phyloP scores from a whole-genome alignment of 2,888 invertebrate species.

The Esperia sulphurella region DNA sequence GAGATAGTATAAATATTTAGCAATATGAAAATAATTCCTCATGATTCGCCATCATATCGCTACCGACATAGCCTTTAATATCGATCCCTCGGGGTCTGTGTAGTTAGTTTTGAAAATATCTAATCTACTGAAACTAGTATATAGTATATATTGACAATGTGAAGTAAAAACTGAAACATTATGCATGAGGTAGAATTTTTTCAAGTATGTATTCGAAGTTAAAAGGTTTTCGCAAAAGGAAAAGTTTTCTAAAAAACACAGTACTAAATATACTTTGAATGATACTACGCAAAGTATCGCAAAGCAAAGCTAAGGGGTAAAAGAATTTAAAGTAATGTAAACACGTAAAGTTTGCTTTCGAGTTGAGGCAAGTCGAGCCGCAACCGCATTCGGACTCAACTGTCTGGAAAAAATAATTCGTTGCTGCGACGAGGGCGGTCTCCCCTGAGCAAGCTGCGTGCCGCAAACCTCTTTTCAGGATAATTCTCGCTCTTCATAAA shows the following conservation, averaged over 20 bases:
- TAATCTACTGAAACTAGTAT: too few species aligned
- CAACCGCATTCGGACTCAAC: conserved; percentile 75
- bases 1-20: too few species aligned
- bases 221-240: conserved; percentile 17
- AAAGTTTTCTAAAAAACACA: conserved; percentile 36
- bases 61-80: too few species aligned
- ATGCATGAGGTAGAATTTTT: conserved; percentile 2
- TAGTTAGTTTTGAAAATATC: too few species aligned
- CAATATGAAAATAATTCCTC: too few species aligned
- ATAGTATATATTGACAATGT: too few species aligned
- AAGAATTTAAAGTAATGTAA: conserved; percentile 73
- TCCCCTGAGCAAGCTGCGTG: conserved; percentile 15
- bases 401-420: conserved; percentile 75
- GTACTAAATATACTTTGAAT: conserved; percentile 46
- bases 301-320: conserved; percentile 62
- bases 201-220: conserved; percentile 4
- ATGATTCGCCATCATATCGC: too few species aligned
- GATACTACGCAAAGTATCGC: conserved; percentile 60
- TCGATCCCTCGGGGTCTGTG: too few species aligned
- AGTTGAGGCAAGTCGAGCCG: conserved; percentile 68
- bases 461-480: conserved; percentile 35
- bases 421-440: conserved; percentile 42
- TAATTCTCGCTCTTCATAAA: conserved; percentile 49
- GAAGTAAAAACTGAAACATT: not conserved
- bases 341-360: conserved; percentile 74